These are phyloP conservation scores for Ornithoptera alexandrae DNA, from an alignment of 2,888 invertebrate species.

Conservation along the genomic window DNA sequence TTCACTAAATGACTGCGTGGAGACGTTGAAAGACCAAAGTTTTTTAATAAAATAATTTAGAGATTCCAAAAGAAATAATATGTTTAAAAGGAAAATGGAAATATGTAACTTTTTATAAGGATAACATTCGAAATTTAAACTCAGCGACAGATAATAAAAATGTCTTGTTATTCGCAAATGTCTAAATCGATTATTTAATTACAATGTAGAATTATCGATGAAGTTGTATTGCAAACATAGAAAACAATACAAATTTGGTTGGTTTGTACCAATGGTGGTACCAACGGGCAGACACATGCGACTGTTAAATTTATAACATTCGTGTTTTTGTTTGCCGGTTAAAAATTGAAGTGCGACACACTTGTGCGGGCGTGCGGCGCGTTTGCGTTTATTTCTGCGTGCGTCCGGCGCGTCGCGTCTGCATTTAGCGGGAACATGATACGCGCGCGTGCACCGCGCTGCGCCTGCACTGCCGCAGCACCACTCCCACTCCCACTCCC, in stretches of 20 bases:
- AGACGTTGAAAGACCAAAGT: too few species aligned
- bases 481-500: neutral
- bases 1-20: too few species aligned
- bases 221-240: too few species aligned
- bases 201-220: neutral
- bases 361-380: slow-evolving; percentile 36
- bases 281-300: neutral
- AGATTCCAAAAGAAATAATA: too few species aligned
- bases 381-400: slow-evolving; percentile 68
- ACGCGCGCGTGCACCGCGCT: slow-evolving; percentile 43
- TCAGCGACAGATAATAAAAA: too few species aligned
- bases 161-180: too few species aligned
- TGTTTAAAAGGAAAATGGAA: too few species aligned
- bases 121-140: too few species aligned
- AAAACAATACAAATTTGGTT: neutral
- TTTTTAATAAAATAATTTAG: too few species aligned
- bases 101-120: too few species aligned
- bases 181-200: neutral
- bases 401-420: slow-evolving; percentile 55
- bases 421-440: slow-evolving; percentile 74
- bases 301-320: neutral
- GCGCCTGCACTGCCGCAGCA: too few species aligned
- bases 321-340: neutral
- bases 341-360: slow-evolving; percentile 21
- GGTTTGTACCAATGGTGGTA: neutral